Conservation (phyloP, 2,888 invertebrate species). For the Phaedon cochleariae region DNA sequence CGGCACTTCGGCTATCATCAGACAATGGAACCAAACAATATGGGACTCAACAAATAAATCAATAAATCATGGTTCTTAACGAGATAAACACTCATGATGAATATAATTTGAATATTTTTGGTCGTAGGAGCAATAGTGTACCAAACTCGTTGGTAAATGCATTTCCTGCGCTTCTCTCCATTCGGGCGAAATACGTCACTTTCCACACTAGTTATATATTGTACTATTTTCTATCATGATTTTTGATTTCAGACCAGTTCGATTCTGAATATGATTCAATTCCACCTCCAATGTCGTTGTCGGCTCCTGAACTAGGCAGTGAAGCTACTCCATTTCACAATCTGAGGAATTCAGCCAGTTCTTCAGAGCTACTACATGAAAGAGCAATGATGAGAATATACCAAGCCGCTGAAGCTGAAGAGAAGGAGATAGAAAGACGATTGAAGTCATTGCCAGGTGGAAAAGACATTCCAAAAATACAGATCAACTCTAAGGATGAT, state of each 20-base stretch:
- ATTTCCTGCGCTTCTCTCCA: no score
- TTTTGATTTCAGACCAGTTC: constrained; percentile 55
- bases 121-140: no score
- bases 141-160: no score
- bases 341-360: constrained; percentile 79
- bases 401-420: constrained; percentile 78
- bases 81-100: no score
- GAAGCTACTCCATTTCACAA: constrained; percentile 66
- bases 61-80: no score
- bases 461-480: constrained; percentile 60
- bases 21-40: no score
- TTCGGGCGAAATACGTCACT: no score
- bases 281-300: constrained; percentile 83
- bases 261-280: constrained; percentile 74
- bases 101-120: no score
- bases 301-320: constrained; percentile 79
- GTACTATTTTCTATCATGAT: neutral
- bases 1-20: no score
- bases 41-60: no score
- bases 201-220: no score
- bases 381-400: constrained; percentile 84
- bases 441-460: constrained; percentile 36
- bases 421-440: constrained; percentile 65
- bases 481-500: constrained; percentile 65
- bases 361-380: constrained; percentile 83